A percentile compares a stretch with the other conserved stretches of the same genome.
Evolutionary conservation across 2,888 invertebrate species (phyloP).

Genomic region (Tenthredo notha): DNA sequence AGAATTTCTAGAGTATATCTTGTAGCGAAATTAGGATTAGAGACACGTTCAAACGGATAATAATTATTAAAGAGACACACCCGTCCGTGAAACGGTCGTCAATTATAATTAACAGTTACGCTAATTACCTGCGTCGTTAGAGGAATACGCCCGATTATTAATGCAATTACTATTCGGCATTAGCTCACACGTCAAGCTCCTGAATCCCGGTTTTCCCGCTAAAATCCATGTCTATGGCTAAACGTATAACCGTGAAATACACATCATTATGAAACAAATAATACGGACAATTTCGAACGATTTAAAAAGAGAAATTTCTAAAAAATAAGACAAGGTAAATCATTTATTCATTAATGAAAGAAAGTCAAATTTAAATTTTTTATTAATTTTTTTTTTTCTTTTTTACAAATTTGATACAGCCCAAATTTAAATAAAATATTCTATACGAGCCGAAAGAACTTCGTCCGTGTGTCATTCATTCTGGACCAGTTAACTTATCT

Average conservation of each 20-base stretch:
- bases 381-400: too few relatives aligned
- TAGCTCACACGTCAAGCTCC: constrained; percentile 29
- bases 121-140: constrained; percentile 63
- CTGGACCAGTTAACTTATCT: background rate
- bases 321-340: background rate
- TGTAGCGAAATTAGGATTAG: background rate
- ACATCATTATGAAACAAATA: background rate
- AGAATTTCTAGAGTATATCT: background rate
- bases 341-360: background rate
- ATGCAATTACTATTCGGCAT: constrained; percentile 61
- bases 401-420: background rate
- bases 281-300: background rate
- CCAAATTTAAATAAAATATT: background rate
- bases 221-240: background rate
- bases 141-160: constrained; percentile 60
- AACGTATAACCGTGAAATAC: background rate
- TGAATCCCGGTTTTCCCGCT: background rate
- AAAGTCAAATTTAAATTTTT: background rate
- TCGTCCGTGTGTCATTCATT: background rate
- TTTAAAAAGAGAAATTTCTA: background rate
- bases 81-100: constrained; percentile 55
- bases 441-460: background rate
- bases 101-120: constrained; percentile 63
- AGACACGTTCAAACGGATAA: constrained; percentile 6
- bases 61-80: constrained; percentile 36